Evolutionary conservation across 2,888 invertebrate species (phyloP).

Genomic region (Nysson spinosus): DNA sequence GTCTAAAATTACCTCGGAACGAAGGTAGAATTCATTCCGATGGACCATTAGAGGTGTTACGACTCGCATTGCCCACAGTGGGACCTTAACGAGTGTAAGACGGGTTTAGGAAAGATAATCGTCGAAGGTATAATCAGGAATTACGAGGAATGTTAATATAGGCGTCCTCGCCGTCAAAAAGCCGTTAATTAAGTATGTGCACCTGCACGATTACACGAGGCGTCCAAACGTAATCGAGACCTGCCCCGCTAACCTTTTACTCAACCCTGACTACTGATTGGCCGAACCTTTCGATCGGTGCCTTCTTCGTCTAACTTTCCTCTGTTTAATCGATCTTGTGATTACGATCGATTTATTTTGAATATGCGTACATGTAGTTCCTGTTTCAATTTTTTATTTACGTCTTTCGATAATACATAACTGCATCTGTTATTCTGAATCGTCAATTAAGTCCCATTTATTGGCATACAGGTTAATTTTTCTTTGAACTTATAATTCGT

Average conservation of each 20-base stretch:
- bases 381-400: too few relatives aligned
- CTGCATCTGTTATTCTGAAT: too few relatives aligned
- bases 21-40: conserved; percentile 29
- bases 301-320: conserved; percentile 3
- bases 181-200: conserved; percentile 61
- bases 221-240: conserved; percentile 58
- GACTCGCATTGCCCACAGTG: conserved; percentile 14
- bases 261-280: conserved; percentile 25
- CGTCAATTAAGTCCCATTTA: too few relatives aligned
- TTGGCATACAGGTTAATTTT: too few relatives aligned
- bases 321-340: conserved; percentile 26
- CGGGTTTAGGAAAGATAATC: conserved; percentile 39
- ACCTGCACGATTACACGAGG: conserved; percentile 67
- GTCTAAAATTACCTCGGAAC: conserved; percentile 27
- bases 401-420: too few relatives aligned
- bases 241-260: conserved; percentile 64
- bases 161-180: conserved; percentile 52
- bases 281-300: conserved; percentile 21
- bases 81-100: conserved; percentile 31
- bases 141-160: conserved; percentile 40
- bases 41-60: conserved; percentile 22
- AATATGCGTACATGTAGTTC: conserved; percentile 10
- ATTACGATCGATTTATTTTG: conserved; percentile 31
- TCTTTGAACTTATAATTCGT: too few relatives aligned
- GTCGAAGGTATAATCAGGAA: conserved; percentile 41